Evolutionary conservation across 2,888 invertebrate species (phyloP).

Genomic region (Isoperla grammatica): DNA sequence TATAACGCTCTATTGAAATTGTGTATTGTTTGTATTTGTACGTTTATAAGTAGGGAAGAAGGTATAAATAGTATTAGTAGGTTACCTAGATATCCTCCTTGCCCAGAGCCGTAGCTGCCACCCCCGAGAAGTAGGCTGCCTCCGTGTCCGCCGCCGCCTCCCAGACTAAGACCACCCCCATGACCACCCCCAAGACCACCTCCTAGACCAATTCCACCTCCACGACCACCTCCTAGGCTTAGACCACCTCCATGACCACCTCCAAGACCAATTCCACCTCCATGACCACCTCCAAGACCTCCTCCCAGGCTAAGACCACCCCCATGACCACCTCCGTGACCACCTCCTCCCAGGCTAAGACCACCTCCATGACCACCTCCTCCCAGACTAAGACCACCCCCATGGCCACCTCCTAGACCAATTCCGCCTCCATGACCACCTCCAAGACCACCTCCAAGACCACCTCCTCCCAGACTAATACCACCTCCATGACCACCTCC

Average conservation of each 20-base stretch:
- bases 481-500: not conserved
- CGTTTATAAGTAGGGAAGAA: too few species aligned
- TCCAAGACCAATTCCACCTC: not conserved
- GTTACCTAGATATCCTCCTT: too few species aligned
- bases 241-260: not conserved
- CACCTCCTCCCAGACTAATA: not conserved
- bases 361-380: conserved; percentile 6
- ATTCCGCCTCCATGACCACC: conserved; percentile 7
- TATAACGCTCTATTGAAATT: too few species aligned
- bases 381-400: not conserved
- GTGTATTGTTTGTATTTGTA: too few species aligned
- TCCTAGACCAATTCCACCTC: not conserved
- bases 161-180: not conserved
- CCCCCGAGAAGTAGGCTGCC: too few species aligned
- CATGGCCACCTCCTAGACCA: not conserved
- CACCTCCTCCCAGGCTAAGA: not conserved
- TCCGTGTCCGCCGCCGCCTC: not conserved
- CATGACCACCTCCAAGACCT: not conserved
- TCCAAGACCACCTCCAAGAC: not conserved
- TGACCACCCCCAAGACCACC: too few species aligned
- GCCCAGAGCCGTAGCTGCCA: too few species aligned
- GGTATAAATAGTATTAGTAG: too few species aligned
- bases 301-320: not conserved
- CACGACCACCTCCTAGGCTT: not conserved
- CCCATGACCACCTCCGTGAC: not conserved